Evolutionary conservation across 2,797 vertebrate genomes (phyloP).

Genomic region (Pseudochaenichthys georgianus): DNA sequence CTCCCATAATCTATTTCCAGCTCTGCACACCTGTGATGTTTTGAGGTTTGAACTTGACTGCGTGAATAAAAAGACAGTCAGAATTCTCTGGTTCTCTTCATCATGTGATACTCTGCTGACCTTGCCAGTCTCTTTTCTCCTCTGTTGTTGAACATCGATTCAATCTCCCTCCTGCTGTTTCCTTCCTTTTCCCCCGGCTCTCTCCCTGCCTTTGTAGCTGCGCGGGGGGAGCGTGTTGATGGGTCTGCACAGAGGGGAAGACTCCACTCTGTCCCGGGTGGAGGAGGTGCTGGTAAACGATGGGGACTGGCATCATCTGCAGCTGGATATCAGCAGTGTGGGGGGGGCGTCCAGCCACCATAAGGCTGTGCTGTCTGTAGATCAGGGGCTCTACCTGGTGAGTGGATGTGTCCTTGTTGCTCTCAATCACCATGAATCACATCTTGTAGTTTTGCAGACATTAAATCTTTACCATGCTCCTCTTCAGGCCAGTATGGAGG

Average conservation of each 20-base stretch:
- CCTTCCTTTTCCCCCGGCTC: neutral
- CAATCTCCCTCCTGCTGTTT: slow-evolving; percentile 37
- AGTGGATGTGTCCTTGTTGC: neutral
- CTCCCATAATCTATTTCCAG: slow-evolving; percentile 37
- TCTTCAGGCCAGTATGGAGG: slow-evolving; percentile 85
- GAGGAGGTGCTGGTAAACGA: slow-evolving; percentile 90
- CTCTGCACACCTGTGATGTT: slow-evolving; percentile 15
- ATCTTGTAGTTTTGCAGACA: neutral
- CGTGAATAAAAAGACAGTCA: neutral
- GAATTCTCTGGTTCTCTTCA: neutral
- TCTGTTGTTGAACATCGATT: slow-evolving; percentile 28
- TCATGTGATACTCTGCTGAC: slow-evolving; percentile 20
- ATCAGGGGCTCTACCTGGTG: slow-evolving; percentile 92
- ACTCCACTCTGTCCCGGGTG: slow-evolving; percentile 85
- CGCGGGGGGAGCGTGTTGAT: slow-evolving; percentile 88
- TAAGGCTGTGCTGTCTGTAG: slow-evolving; percentile 85
- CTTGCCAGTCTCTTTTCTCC: slow-evolving; percentile 14
- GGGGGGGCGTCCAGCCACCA: slow-evolving; percentile 62
- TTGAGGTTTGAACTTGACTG: slow-evolving; percentile 37
- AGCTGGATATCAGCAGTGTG: slow-evolving; percentile 87
- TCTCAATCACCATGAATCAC: neutral
- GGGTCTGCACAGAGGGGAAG: slow-evolving; percentile 86
- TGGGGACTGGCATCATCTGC: slow-evolving; percentile 93
- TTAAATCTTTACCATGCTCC: neutral
- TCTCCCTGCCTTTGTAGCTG: slow-evolving; percentile 78